Evolutionary conservation across 2,888 invertebrate species (phyloP).

Genomic region (Pristionchus fissidentatus): DNA sequence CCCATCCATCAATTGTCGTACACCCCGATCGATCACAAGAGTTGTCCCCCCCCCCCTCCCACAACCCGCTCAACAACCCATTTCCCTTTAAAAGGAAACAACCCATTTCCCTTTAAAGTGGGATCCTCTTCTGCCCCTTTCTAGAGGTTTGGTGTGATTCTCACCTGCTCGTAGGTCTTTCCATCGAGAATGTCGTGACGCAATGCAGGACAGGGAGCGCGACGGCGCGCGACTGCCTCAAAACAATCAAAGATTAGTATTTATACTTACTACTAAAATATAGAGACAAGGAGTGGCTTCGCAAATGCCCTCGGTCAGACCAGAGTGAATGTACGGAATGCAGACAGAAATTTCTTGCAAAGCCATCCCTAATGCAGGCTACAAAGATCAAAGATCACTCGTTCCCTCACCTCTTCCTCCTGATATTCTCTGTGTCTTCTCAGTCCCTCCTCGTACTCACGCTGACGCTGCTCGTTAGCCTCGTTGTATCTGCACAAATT

Average conservation of each 20-base stretch:
- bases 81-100: too few species aligned
- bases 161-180: conserved; percentile 25
- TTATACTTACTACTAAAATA: too few species aligned
- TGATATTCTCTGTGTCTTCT: neutral
- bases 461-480: conserved; percentile 6
- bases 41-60: too few species aligned
- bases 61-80: neutral
- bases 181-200: conserved; percentile 21
- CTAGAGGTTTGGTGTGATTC: neutral
- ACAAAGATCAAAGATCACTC: conserved; percentile 31
- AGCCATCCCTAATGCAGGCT: neutral
- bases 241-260: conserved; percentile 15
- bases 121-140: too few species aligned
- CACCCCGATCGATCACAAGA: too few species aligned
- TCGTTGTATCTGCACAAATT: conserved; percentile 25
- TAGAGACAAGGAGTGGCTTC: neutral
- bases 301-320: too few species aligned
- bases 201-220: conserved; percentile 39
- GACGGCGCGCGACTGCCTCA: neutral
- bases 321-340: too few species aligned
- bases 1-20: neutral
- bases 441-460: conserved; percentile 28
- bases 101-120: too few species aligned
- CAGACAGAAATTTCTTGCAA: too few species aligned
- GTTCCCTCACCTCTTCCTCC: neutral